phyloP scores from a whole-genome alignment of 2,888 invertebrate genomes.

The Pilophorus perplexus region DNA sequence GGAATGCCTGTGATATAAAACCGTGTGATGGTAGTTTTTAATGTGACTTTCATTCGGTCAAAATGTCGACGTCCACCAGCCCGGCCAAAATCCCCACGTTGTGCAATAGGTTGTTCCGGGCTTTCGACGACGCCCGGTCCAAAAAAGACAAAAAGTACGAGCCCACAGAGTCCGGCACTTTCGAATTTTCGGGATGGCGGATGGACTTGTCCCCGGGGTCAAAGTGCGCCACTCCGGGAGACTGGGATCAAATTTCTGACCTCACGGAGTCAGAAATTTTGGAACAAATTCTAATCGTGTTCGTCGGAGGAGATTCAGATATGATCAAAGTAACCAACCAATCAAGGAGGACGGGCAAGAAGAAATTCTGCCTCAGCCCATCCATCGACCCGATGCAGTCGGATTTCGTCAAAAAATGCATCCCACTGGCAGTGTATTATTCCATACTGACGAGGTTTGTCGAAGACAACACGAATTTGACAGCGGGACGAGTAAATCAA shows the following conservation, averaged over 20 bases:
- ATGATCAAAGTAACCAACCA: slow-evolving; percentile 21
- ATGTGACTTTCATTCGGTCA: no score
- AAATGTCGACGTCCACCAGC: slow-evolving; percentile 22
- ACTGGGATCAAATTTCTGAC: slow-evolving; percentile 27
- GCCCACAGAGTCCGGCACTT: not conserved
- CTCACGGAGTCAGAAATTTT: slow-evolving; percentile 1
- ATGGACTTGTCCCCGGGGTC: slow-evolving; percentile 6
- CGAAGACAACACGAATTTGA: slow-evolving; percentile 16
- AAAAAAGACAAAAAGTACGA: slow-evolving; percentile 23
- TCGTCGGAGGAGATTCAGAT: slow-evolving; percentile 16
- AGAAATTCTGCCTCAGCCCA: slow-evolving; percentile 26
- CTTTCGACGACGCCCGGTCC: slow-evolving; percentile 23
- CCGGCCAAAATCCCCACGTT: slow-evolving; percentile 28
- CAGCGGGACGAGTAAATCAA: slow-evolving; percentile 28
- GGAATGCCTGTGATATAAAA: no score
- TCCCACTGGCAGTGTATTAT: slow-evolving; percentile 23
- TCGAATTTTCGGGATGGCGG: slow-evolving; percentile 32
- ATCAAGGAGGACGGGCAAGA: slow-evolving; percentile 20
- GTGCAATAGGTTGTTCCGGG: slow-evolving; percentile 28
- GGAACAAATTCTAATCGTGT: slow-evolving; percentile 23
- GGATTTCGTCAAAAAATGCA: slow-evolving; percentile 31
- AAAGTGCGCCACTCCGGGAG: not conserved
- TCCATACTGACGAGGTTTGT: slow-evolving; percentile 23
- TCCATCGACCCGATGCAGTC: slow-evolving; percentile 25
- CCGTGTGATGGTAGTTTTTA: no score